These are phyloP conservation scores for Macrosoma leucophasiata DNA, from an alignment of 2,888 invertebrate species.

Conservation along the genomic window DNA sequence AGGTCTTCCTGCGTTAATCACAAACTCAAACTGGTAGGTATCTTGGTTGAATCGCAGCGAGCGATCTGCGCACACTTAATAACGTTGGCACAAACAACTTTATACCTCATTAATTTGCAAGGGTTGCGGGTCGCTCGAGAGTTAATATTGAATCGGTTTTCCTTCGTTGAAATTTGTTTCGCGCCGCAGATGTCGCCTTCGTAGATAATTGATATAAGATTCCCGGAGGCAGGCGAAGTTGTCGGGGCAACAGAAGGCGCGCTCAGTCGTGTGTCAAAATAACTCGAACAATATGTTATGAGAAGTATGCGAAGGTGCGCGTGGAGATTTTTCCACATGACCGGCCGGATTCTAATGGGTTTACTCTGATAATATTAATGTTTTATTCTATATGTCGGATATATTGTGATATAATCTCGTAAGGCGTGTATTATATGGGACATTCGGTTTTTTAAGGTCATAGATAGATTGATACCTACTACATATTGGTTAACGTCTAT, in stretches of 20 bases:
- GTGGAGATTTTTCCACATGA: conserved; percentile 32
- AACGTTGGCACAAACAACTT: conserved; percentile 32
- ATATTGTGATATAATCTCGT: too few relatives aligned
- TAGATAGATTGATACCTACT: too few relatives aligned
- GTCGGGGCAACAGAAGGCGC: conserved; percentile 25
- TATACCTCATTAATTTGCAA: conserved; percentile 31
- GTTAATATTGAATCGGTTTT: conserved; percentile 23
- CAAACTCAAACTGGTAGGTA: conserved; percentile 36
- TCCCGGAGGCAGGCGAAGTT: conserved; percentile 10
- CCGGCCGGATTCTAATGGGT: too few relatives aligned
- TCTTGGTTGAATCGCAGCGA: conserved; percentile 26
- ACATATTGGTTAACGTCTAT: too few relatives aligned
- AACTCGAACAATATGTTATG: conserved; percentile 32
- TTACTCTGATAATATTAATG: too few relatives aligned
- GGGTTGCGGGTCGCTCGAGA: conserved; percentile 8
- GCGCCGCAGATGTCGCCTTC: conserved; percentile 28
- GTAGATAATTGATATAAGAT: conserved; percentile 17
- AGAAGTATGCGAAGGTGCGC: conserved; percentile 22
- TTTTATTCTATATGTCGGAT: too few relatives aligned
- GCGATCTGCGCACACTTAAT: conserved; percentile 25
- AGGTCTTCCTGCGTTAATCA: conserved; percentile 33
- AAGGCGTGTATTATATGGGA: too few relatives aligned
- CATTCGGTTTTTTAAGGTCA: too few relatives aligned
- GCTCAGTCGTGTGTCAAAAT: conserved; percentile 40
- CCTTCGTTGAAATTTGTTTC: conserved; percentile 16